Evolutionary conservation across 2,113 vertebrate species (phyloP).

Genomic region (Pipa parva): DNA sequence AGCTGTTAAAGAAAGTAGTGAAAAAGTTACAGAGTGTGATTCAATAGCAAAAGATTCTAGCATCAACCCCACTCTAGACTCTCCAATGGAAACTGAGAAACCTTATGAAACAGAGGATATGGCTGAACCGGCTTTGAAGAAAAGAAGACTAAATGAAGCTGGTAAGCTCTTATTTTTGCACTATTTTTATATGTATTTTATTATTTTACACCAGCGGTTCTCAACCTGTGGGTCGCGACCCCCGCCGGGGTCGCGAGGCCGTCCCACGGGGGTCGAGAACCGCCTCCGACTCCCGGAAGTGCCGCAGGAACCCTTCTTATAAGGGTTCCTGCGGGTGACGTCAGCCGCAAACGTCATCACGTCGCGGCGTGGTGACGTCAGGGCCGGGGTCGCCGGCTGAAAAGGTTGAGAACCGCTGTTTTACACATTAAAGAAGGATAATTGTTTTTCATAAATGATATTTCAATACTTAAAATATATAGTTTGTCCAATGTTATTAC

Average conservation of each 20-base stretch:
- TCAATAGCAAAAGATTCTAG: neutral
- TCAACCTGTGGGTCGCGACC: too few species aligned
- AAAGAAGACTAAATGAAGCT: slow-evolving; percentile 8
- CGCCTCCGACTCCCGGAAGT: too few species aligned
- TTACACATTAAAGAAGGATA: neutral
- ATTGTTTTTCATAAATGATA: neutral
- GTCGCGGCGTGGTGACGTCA: too few species aligned
- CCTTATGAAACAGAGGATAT: slow-evolving; percentile 11
- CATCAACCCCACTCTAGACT: neutral
- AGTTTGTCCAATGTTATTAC: too few species aligned
- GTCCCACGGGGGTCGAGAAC: too few species aligned
- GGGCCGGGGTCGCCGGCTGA: too few species aligned
- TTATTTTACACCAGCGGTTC: too few species aligned
- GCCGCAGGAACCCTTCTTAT: too few species aligned
- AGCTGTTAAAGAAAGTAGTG: rapidly evolving
- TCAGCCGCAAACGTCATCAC: too few species aligned
- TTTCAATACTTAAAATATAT: neutral
- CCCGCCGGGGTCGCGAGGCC: too few species aligned
- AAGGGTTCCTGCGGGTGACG: too few species aligned
- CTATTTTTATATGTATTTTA: slow-evolving; percentile 32
- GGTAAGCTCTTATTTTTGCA: slow-evolving; percentile 61
- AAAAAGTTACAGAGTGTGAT: rapidly evolving
- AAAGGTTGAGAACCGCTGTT: too few species aligned
- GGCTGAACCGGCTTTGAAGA: neutral
- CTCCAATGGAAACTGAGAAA: neutral